phyloP scores from a whole-genome alignment of 2,113 vertebrate genomes.

The Lepus europaeus region DNA sequence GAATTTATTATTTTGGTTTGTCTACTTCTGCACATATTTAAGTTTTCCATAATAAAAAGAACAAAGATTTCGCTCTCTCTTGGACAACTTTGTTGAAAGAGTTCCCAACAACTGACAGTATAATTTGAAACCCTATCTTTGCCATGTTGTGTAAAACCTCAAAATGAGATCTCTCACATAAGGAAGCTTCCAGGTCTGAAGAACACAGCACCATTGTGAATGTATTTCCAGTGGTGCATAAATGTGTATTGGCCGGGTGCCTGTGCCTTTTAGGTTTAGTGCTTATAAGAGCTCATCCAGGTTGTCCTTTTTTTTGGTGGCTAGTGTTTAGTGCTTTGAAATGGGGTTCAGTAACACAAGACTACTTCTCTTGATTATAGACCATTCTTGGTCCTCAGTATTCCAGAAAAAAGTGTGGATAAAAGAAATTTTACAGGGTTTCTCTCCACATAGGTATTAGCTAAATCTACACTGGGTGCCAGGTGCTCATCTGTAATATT shows the following conservation, averaged over 20 bases:
- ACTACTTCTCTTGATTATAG: neutral
- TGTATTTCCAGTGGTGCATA: conserved; percentile 60
- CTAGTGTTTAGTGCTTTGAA: conserved; percentile 50
- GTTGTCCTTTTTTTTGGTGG: neutral
- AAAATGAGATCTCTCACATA: neutral
- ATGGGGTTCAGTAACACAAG: conserved; percentile 9
- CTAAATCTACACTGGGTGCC: neutral
- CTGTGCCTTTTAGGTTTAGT: conserved; percentile 15
- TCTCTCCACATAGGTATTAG: neutral
- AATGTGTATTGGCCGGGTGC: conserved; percentile 27
- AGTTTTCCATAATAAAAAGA: conserved; percentile 2
- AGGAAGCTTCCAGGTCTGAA: conserved; percentile 23
- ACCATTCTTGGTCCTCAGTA: neutral
- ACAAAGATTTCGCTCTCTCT: neutral
- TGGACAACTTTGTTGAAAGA: conserved; percentile 12
- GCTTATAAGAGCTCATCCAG: conserved; percentile 35
- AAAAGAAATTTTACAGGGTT: conserved; percentile 6
- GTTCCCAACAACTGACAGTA: neutral
- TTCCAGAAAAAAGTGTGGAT: conserved; percentile 12
- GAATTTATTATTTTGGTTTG: conserved; percentile 3
- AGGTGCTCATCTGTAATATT: neutral
- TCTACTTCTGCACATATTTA: neutral
- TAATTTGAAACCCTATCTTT: neutral
- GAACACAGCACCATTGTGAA: conserved; percentile 20
- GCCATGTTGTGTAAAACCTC: neutral